These are phyloP conservation scores for Penaeus chinensis DNA, from an alignment of 1,140 invertebrate genomes.

Conservation along the genomic window DNA sequence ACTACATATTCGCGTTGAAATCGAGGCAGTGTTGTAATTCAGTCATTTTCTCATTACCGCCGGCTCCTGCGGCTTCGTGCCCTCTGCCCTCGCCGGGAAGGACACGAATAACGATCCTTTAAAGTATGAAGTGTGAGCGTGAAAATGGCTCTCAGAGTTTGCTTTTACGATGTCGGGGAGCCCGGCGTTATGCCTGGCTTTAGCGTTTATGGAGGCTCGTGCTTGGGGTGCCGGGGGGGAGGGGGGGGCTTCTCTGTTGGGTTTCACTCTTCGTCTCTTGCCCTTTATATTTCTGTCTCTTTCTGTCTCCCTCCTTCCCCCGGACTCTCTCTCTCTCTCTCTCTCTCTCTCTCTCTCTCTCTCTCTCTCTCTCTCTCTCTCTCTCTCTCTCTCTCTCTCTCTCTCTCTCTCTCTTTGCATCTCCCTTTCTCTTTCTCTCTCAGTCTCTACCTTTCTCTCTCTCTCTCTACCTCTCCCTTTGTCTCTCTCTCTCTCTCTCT, in stretches of 20 bases:
- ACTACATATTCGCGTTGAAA: too few relatives aligned
- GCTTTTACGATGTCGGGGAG: too few relatives aligned
- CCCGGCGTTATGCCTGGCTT: too few relatives aligned
- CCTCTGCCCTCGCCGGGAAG: too few relatives aligned
- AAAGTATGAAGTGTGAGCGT: too few relatives aligned
- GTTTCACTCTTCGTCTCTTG: background rate
- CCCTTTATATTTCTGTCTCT: background rate
- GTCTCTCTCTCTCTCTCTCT: conserved; percentile 13
- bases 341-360: too few relatives aligned
- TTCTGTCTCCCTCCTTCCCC: background rate
- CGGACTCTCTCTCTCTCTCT: conserved; percentile 9
- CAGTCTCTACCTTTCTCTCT: background rate
- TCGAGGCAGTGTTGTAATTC: too few relatives aligned
- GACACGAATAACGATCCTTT: too few relatives aligned
- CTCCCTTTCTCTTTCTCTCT: background rate
- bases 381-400: background rate
- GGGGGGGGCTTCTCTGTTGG: background rate
- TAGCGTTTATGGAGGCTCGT: too few relatives aligned
- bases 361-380: background rate
- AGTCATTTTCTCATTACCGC: too few relatives aligned
- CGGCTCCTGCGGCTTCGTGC: too few relatives aligned
- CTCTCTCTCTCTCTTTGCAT: background rate
- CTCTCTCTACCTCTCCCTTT: background rate
- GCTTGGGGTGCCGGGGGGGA: background rate
- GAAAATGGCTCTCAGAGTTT: too few relatives aligned